Evolutionary conservation across 2,113 vertebrate species (phyloP).

Genomic region (Meriones unguiculatus): DNA sequence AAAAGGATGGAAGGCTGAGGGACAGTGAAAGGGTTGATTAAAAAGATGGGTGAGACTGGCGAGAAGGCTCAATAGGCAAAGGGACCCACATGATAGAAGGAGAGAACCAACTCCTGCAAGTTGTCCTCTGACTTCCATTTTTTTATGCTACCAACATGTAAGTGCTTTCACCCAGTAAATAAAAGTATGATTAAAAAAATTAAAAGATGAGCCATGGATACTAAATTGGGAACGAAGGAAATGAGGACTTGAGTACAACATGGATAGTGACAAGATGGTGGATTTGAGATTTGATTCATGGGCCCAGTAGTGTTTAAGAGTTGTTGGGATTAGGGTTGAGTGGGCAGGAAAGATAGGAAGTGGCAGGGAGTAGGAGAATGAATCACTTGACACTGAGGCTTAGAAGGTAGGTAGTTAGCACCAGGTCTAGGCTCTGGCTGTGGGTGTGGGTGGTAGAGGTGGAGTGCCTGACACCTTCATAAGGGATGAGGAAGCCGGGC

Average conservation of each 20-base stretch:
- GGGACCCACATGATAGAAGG: no score
- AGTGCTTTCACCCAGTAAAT: neutral
- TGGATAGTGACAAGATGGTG: neutral
- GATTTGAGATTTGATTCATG: neutral
- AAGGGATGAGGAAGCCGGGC: neutral
- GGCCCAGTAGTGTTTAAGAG: neutral
- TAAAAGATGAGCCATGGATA: neutral
- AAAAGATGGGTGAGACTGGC: neutral
- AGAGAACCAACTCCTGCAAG: neutral
- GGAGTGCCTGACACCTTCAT: neutral
- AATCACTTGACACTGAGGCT: neutral
- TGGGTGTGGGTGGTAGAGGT: neutral
- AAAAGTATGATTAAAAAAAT: neutral
- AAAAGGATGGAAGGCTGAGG: neutral
- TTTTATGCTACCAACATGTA: neutral
- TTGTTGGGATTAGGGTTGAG: conserved; percentile 3
- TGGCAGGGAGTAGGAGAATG: neutral
- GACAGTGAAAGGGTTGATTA: neutral
- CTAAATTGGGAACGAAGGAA: neutral
- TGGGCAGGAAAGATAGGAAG: conserved; percentile 25
- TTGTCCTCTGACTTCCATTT: neutral
- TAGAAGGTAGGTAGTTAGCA: neutral
- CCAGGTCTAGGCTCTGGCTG: neutral
- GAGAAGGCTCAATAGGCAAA: neutral
- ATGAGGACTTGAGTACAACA: neutral